These are phyloP conservation scores for Acanthis flammea DNA, from an alignment of 2,797 vertebrate species.

Conservation along the genomic window DNA sequence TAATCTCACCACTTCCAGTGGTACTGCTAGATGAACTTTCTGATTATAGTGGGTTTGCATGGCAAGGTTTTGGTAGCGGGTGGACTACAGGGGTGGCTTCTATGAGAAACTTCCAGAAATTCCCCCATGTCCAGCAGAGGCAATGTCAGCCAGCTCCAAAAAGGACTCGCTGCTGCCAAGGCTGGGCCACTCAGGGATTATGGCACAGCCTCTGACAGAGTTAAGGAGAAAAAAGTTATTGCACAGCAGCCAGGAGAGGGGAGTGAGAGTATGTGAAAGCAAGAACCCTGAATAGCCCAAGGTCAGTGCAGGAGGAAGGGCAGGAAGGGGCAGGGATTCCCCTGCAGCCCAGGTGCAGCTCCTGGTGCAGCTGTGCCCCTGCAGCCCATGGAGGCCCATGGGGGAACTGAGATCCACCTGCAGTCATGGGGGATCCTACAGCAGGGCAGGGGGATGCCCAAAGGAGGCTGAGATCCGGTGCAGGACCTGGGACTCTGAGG, in stretches of 20 bases:
- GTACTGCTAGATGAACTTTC: not conserved
- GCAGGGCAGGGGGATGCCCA: no score
- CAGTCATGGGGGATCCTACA: rapidly evolving
- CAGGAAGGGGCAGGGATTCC: not conserved
- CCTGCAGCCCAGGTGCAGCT: not conserved
- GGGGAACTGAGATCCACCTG: not conserved
- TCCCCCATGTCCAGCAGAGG: not conserved
- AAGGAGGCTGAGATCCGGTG: not conserved
- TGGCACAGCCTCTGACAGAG: not conserved
- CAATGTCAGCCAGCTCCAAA: not conserved
- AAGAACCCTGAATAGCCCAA: not conserved
- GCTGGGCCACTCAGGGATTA: not conserved
- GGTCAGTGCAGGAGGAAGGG: not conserved
- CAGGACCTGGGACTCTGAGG: not conserved
- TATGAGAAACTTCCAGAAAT: not conserved
- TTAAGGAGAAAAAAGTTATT: not conserved
- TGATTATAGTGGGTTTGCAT: not conserved
- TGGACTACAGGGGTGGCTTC: not conserved
- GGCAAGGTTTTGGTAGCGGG: not conserved
- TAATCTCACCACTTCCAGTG: not conserved
- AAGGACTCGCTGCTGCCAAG: rapidly evolving
- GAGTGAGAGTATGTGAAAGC: not conserved
- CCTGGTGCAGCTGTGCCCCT: not conserved
- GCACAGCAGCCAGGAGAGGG: not conserved
- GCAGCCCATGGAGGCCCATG: rapidly evolving